Percentiles rank a stretch among this genome's conserved stretches.
Evolutionary conservation across 2,888 invertebrate species (phyloP).

Genomic region (Toxonevra muliebris): DNA sequence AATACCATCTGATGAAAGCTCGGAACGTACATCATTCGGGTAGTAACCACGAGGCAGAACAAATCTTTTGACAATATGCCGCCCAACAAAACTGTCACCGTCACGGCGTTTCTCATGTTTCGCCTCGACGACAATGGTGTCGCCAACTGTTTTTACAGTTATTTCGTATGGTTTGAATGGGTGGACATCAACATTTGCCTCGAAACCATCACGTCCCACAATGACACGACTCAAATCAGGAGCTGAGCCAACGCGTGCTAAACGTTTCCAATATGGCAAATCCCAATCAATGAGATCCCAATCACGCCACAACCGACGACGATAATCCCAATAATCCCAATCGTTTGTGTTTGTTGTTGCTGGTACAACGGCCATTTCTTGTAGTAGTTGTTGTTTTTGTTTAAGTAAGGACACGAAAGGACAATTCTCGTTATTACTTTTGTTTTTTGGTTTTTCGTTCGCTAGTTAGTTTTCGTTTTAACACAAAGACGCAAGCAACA

Average conservation of each 20-base stretch:
- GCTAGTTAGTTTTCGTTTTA: not conserved
- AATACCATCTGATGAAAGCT: slow-evolving; percentile 74
- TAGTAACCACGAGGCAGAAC: slow-evolving; percentile 76
- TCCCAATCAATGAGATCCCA: slow-evolving; percentile 62
- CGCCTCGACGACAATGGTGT: slow-evolving; percentile 72
- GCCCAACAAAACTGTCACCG: slow-evolving; percentile 78
- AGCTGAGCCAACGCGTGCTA: slow-evolving; percentile 61
- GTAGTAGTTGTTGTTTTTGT: not conserved
- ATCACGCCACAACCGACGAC: slow-evolving; percentile 61
- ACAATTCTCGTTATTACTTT: not conserved
- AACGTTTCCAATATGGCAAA: slow-evolving; percentile 61
- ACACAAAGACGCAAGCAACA: not conserved
- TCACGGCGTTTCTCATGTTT: slow-evolving; percentile 76
- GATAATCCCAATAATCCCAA: slow-evolving; percentile 63
- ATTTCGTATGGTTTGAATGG: slow-evolving; percentile 76
- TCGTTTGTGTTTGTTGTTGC: slow-evolving; percentile 51
- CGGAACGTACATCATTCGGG: slow-evolving; percentile 75
- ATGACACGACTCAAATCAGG: slow-evolving; percentile 61
- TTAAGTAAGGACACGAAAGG: not conserved
- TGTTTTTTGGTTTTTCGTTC: not conserved
- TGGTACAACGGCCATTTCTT: slow-evolving; percentile 60
- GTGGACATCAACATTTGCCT: slow-evolving; percentile 73
- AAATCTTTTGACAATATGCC: slow-evolving; percentile 80
- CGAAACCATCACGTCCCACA: slow-evolving; percentile 73
- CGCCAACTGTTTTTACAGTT: slow-evolving; percentile 72